phyloP scores from a whole-genome alignment of 2,113 vertebrate genomes.

The Myxocyprinus asiaticus region DNA sequence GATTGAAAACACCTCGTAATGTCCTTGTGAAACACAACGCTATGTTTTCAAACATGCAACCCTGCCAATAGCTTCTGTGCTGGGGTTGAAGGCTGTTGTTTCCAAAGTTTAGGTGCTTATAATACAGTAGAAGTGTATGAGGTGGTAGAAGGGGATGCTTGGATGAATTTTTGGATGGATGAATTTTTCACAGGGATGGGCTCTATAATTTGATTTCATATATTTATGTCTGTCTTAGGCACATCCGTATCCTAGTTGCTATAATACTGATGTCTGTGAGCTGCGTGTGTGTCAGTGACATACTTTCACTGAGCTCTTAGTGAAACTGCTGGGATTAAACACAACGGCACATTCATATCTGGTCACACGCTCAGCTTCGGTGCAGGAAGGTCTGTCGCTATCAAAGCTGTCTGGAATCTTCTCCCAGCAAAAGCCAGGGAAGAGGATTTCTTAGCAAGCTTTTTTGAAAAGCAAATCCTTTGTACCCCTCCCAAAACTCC shows the following conservation, averaged over 20 bases:
- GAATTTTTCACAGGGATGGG: background rate
- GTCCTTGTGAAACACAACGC: too few relatives aligned
- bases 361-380: conserved; percentile 70
- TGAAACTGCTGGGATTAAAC: conserved; percentile 71
- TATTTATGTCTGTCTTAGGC: conserved; percentile 36
- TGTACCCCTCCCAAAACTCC: conserved; percentile 75
- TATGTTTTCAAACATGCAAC: too few relatives aligned
- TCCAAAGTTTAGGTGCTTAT: background rate
- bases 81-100: too few relatives aligned
- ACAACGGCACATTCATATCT: conserved; percentile 77
- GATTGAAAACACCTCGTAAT: too few relatives aligned
- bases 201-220: background rate
- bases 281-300: conserved; percentile 44
- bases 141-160: too few relatives aligned
- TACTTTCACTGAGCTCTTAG: conserved; percentile 59
- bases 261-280: conserved; percentile 32
- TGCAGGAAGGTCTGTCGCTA: conserved; percentile 71
- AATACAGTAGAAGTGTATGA: background rate
- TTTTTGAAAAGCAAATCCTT: conserved; percentile 88
- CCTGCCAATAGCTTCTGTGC: too few relatives aligned
- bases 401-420: conserved; percentile 74
- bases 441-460: conserved; percentile 74
- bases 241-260: conserved; percentile 22
- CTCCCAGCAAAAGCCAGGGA: conserved; percentile 49
- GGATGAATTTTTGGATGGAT: background rate